phyloP scores from a whole-genome alignment of 2,888 invertebrate species.

The Urechis unicinctus region DNA sequence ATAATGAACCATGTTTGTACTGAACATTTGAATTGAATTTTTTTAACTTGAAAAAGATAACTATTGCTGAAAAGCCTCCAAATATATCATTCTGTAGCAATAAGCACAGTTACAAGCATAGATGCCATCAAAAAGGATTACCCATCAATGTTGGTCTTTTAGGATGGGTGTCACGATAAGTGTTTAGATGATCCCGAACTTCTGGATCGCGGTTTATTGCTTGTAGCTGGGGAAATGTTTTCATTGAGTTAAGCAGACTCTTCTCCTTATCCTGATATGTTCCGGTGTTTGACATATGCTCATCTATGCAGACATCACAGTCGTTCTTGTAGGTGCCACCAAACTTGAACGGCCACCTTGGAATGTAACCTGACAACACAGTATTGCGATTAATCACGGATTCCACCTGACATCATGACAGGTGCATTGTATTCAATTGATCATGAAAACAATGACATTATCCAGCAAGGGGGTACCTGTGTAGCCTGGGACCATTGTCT shows the following conservation, averaged over 20 bases:
- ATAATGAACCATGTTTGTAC: too few species aligned
- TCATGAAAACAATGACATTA: not conserved
- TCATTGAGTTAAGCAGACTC: constrained; percentile 30
- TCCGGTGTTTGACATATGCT: constrained; percentile 25
- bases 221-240: constrained; percentile 34
- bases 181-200: constrained; percentile 39
- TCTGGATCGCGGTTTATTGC: constrained; percentile 39
- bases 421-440: not conserved
- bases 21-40: too few species aligned
- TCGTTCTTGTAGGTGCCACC: constrained; percentile 48
- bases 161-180: constrained; percentile 41
- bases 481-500: constrained; percentile 43
- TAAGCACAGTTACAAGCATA: too few species aligned
- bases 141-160: constrained; percentile 5
- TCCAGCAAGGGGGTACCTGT: constrained; percentile 11
- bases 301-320: constrained; percentile 46
- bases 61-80: too few species aligned
- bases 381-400: not conserved
- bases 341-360: constrained; percentile 46
- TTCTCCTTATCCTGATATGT: constrained; percentile 19
- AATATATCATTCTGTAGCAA: too few species aligned
- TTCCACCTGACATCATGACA: not conserved
- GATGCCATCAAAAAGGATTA: too few species aligned
- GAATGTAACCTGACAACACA: constrained; percentile 39
- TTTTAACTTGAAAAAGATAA: too few species aligned